Percentiles rank a stretch among this genome's conserved stretches.
Conservation (phyloP, 2,888 invertebrate genomes). For the Drosophila atripex region DNA sequence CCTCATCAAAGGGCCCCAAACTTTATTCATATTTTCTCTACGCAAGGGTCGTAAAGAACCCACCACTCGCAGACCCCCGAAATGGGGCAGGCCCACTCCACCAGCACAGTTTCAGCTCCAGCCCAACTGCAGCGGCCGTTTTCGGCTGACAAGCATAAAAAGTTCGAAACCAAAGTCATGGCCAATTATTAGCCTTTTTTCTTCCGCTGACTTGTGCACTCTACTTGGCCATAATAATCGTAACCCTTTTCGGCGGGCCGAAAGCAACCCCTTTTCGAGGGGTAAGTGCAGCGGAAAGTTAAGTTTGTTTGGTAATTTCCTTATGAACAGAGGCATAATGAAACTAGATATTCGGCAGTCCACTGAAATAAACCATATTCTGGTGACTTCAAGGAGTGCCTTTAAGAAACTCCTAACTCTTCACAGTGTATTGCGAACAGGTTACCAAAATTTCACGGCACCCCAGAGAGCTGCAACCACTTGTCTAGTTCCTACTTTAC, state of each 20-base stretch:
- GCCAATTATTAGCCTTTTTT: slow-evolving; percentile 73
- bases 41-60: slow-evolving; percentile 45
- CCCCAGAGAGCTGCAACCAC: slow-evolving; percentile 15
- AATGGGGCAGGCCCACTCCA: slow-evolving; percentile 9
- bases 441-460: not conserved
- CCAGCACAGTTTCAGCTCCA: slow-evolving; percentile 16
- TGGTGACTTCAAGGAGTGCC: too few relatives aligned
- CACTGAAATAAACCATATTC: slow-evolving; percentile 14
- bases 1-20: slow-evolving; percentile 66
- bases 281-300: slow-evolving; percentile 52
- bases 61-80: slow-evolving; percentile 10
- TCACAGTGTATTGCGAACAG: slow-evolving; percentile 3
- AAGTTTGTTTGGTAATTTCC: slow-evolving; percentile 55
- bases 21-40: slow-evolving; percentile 68
- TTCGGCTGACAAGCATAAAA: slow-evolving; percentile 44
- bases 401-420: too few relatives aligned
- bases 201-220: slow-evolving; percentile 48
- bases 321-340: slow-evolving; percentile 59
- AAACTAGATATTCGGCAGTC: slow-evolving; percentile 19
- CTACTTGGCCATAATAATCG: slow-evolving; percentile 58
- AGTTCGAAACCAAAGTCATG: slow-evolving; percentile 74
- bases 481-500: slow-evolving; percentile 42
- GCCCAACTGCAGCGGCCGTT: slow-evolving; percentile 22
- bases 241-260: slow-evolving; percentile 56
- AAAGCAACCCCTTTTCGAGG: slow-evolving; percentile 13